These are phyloP conservation scores for Ectemnius lituratus DNA, from an alignment of 2,888 invertebrate genomes.

Conservation along the genomic window DNA sequence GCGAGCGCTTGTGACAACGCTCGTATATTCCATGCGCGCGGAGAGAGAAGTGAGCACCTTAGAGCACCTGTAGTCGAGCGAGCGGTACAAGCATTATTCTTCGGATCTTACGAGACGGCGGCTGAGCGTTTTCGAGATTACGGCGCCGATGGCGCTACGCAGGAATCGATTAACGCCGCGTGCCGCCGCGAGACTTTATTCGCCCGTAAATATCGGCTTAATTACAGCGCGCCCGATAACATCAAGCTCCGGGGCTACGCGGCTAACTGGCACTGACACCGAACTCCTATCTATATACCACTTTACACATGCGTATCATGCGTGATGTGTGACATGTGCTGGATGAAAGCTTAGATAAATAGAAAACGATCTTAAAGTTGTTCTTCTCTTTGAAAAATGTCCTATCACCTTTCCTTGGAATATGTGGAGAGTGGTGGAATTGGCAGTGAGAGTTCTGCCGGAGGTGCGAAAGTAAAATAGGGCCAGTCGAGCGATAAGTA, in stretches of 20 bases:
- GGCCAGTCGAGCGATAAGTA: constrained; percentile 51
- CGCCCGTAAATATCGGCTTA: constrained; percentile 33
- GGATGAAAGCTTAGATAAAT: no score
- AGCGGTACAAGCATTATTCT: constrained; percentile 17
- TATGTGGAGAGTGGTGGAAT: no score
- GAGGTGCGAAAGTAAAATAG: constrained; percentile 59
- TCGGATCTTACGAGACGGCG: constrained; percentile 24
- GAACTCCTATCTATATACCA: no score
- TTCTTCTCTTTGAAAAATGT: neutral
- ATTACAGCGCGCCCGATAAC: constrained; percentile 30
- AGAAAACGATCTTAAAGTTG: no score
- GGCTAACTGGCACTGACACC: no score
- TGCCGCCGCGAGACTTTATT: constrained; percentile 21
- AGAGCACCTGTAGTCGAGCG: constrained; percentile 37
- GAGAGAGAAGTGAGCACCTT: neutral
- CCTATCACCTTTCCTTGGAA: constrained; percentile 24
- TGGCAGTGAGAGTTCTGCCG: constrained; percentile 18
- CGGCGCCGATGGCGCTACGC: constrained; percentile 21
- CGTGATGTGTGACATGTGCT: no score
- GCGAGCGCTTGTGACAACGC: neutral
- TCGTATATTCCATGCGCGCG: constrained; percentile 21
- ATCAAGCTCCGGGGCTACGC: constrained; percentile 2
- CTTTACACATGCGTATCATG: no score
- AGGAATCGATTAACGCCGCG: constrained; percentile 29
- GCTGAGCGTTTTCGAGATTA: constrained; percentile 25